Evolutionary conservation across 2,113 vertebrate species (phyloP).

Genomic region (Axis porcinus): DNA sequence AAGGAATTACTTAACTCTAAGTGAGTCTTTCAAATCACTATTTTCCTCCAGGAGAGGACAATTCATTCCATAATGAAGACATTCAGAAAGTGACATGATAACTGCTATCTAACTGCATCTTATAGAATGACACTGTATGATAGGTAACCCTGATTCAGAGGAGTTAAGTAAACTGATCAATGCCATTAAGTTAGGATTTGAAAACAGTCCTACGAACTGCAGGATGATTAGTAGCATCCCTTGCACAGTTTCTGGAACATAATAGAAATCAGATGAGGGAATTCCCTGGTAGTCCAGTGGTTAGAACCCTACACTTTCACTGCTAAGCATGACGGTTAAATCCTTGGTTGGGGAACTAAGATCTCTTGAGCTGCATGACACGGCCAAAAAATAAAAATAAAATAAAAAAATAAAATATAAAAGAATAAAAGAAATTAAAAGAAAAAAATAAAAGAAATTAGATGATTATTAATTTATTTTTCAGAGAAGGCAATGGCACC

Average conservation of each 20-base stretch:
- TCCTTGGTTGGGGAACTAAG: not conserved
- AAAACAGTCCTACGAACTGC: not conserved
- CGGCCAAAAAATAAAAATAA: no score
- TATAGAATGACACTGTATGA: not conserved
- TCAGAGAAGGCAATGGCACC: no score
- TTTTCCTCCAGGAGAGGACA: not conserved
- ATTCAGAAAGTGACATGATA: not conserved
- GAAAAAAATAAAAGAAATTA: not conserved
- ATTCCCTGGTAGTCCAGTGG: not conserved
- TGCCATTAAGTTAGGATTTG: not conserved
- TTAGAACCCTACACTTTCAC: not conserved
- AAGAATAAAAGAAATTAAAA: no score
- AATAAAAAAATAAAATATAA: no score
- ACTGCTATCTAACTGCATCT: not conserved
- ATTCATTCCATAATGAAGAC: not conserved
- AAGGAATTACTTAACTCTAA: not conserved
- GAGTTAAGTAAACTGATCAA: not conserved
- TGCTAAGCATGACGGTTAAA: not conserved
- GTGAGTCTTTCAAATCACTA: not conserved
- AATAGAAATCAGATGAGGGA: not conserved
- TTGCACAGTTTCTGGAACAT: not conserved
- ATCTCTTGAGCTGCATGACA: not conserved
- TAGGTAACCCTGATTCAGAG: not conserved
- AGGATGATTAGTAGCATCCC: not conserved
- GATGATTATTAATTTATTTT: not conserved